phyloP scores from a whole-genome alignment of 2,113 vertebrate genomes.

The Sphyrna mokarran region DNA sequence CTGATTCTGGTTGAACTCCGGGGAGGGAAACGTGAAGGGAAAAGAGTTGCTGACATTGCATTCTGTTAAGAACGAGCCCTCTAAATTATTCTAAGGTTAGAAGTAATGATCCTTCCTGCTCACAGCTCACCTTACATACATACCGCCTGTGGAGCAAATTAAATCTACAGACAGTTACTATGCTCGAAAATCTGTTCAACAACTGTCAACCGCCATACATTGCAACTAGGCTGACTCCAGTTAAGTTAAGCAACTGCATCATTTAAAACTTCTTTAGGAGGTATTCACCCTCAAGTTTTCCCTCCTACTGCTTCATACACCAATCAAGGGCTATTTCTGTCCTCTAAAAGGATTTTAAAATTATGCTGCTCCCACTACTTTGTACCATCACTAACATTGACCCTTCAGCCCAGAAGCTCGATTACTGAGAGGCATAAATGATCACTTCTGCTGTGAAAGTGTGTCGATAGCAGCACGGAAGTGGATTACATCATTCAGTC shows the following conservation, averaged over 20 bases:
- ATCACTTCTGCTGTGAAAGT: not conserved
- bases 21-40: not conserved
- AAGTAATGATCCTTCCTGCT: slow-evolving; percentile 23
- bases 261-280: not conserved
- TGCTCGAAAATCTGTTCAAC: not conserved
- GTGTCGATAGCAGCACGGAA: not conserved
- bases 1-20: not conserved
- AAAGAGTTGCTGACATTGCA: slow-evolving; percentile 2
- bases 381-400: not conserved
- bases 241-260: not conserved
- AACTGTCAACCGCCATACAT: not conserved
- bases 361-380: not conserved
- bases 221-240: not conserved
- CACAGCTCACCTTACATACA: slow-evolving; percentile 12
- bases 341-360: not conserved
- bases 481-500: not conserved
- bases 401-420: not conserved
- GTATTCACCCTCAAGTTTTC: not conserved
- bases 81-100: slow-evolving; percentile 15
- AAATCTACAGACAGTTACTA: not conserved
- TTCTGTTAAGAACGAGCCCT: not conserved
- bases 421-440: not conserved
- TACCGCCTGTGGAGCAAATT: not conserved
- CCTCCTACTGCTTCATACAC: not conserved
- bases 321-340: not conserved